These are phyloP conservation scores for Octodon degus DNA, from an alignment of 2,113 vertebrate genomes.

Conservation along the genomic window DNA sequence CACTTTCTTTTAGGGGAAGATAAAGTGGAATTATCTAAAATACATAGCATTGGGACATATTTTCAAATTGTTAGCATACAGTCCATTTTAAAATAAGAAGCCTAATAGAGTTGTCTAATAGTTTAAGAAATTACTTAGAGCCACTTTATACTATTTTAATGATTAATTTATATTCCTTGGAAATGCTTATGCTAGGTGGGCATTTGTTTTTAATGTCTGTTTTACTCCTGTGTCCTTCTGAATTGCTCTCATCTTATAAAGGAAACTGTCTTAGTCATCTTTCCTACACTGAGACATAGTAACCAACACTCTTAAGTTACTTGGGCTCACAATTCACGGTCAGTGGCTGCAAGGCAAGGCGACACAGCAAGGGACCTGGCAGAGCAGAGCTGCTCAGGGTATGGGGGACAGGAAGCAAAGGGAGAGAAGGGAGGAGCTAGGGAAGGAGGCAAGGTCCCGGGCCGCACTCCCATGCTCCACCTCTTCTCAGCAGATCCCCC, in stretches of 20 bases:
- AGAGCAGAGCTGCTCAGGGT: background rate
- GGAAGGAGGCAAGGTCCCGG: background rate
- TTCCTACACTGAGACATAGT: background rate
- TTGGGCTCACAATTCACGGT: background rate
- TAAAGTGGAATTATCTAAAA: constrained; percentile 69
- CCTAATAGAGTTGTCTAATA: constrained; percentile 26
- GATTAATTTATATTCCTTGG: background rate
- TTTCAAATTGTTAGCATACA: constrained; percentile 36
- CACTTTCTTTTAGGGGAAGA: background rate
- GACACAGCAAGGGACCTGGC: background rate
- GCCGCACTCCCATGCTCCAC: background rate
- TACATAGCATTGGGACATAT: constrained; percentile 55
- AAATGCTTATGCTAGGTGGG: background rate
- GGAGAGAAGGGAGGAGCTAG: background rate
- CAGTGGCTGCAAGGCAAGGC: background rate
- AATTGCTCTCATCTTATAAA: background rate
- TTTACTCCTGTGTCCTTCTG: background rate
- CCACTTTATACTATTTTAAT: background rate
- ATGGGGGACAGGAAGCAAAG: background rate
- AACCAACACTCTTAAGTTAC: background rate
- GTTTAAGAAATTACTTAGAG: background rate
- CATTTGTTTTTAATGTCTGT: background rate
- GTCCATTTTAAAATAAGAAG: constrained; percentile 68
- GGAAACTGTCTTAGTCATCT: background rate
- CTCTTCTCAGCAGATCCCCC: background rate